Conservation (phyloP, 2,113 vertebrate genomes). For the Chaenogobius annularis region DNA sequence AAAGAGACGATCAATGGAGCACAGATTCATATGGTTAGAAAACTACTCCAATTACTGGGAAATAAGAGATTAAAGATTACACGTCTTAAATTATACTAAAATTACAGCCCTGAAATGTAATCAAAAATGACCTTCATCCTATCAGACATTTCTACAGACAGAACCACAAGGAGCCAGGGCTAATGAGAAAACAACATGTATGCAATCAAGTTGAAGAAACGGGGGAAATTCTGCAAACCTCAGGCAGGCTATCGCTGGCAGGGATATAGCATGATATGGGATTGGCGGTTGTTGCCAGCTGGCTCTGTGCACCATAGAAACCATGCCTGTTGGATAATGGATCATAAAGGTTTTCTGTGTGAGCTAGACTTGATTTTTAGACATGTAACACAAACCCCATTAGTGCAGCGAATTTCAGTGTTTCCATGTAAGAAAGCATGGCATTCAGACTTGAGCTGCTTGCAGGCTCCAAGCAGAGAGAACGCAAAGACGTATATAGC, state of each 20-base stretch:
- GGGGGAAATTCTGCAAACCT: slow-evolving; percentile 55
- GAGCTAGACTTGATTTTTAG: slow-evolving; percentile 72
- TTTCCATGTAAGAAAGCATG: slow-evolving; percentile 57
- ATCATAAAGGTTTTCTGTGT: slow-evolving; percentile 71
- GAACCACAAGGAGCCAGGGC: slow-evolving; percentile 46
- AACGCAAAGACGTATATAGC: slow-evolving; percentile 30
- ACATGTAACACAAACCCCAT: slow-evolving; percentile 66
- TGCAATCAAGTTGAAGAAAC: slow-evolving; percentile 56
- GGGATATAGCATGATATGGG: slow-evolving; percentile 47
- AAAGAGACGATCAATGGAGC: background rate
- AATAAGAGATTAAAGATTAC: slow-evolving; percentile 1
- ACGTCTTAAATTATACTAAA: background rate
- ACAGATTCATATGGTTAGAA: background rate
- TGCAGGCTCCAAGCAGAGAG: slow-evolving; percentile 45
- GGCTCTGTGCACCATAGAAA: slow-evolving; percentile 59
- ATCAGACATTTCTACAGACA: slow-evolving; percentile 54
- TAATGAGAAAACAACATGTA: slow-evolving; percentile 70
- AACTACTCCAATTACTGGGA: background rate
- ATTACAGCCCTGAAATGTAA: slow-evolving; percentile 1
- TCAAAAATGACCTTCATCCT: slow-evolving; percentile 54
- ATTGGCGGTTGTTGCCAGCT: slow-evolving; percentile 56
- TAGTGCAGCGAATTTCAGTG: slow-evolving; percentile 40
- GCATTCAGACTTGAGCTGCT: slow-evolving; percentile 49
- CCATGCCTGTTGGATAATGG: slow-evolving; percentile 57
- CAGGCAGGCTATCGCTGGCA: slow-evolving; percentile 56